Conservation (phyloP, 30 jellyfish, hydroid and myxozoan genomes). For the Chrysaora quinquecirrha region DNA sequence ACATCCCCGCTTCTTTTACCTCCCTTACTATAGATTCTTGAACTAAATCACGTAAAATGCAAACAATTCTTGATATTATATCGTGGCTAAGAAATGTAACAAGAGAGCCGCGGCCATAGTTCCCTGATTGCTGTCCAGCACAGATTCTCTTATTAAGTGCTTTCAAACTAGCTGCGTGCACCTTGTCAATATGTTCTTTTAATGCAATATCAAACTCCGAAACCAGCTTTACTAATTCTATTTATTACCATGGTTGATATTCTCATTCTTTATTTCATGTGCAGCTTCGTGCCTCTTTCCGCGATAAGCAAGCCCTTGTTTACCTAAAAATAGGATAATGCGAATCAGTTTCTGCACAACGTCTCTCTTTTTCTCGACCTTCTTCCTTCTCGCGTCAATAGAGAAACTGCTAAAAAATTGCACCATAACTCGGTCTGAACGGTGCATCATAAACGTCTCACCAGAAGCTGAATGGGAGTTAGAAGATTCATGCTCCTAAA, state of each 20-base stretch:
- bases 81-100: slow-evolving; percentile 30
- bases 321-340: slow-evolving; percentile 18
- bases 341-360: slow-evolving; percentile 31
- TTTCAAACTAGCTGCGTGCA: slow-evolving; percentile 22
- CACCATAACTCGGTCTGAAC: background rate
- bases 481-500: background rate
- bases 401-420: background rate
- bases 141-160: slow-evolving; percentile 24
- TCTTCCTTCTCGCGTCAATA: slow-evolving; percentile 1
- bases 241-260: background rate
- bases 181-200: slow-evolving; percentile 42
- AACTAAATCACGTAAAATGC: slow-evolving; percentile 13
- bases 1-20: slow-evolving; percentile 35
- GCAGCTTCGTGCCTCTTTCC: slow-evolving; percentile 53
- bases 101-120: slow-evolving; percentile 49
- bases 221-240: slow-evolving; percentile 21
- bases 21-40: slow-evolving; percentile 20
- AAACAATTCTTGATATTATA: slow-evolving; percentile 8
- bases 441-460: slow-evolving; percentile 18
- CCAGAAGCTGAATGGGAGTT: background rate
- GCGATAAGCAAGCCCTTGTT: slow-evolving; percentile 30
- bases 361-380: slow-evolving; percentile 29
- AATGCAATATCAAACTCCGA: slow-evolving; percentile 18
- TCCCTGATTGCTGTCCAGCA: background rate
- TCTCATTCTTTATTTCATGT: slow-evolving; percentile 16